Base-by-base conservation (phyloP, 2,113 vertebrate genomes). In the Alethe castanea region DNA sequence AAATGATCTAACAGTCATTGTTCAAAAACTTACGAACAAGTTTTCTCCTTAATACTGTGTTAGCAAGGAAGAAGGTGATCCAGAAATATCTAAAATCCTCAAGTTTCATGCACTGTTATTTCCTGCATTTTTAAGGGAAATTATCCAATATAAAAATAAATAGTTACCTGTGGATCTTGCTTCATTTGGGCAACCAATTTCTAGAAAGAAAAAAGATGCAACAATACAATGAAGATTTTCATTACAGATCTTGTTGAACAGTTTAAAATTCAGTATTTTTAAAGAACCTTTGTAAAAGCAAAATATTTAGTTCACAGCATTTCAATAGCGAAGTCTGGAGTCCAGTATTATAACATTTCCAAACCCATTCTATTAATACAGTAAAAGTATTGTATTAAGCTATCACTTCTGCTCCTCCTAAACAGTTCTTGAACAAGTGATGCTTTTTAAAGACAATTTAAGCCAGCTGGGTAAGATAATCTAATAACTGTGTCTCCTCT, bases 111-210 rank as follows among this genome's bases (percentile, higher is more conserved):
- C 69, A 96, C 20, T 47, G 19, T 74, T 53, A 95, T 29, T 95
- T 95, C 22, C 77, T 93, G 26, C 44, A 76, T 73, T 79, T 95
- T 94, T 78, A 96, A 88, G 54, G 33, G 33, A 91, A 83, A 54
- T n/a, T 26, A 64, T 72, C 20, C 22, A 81, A 53, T 25, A 85
- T 56, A 61, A 92, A 93, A 78, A 92, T 42, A 56, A 82, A 35
- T 88, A 93, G 92, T 98, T 98, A 99, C 99, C 99, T 99, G 99
- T 73, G 99, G 99, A 98, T 99, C 99, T 98, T 99, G 99, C 97
- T 99, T 99, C 99, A 99, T 99, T 97, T 99, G 99, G 96, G 99
- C 98, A 96, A 99, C 99, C 97, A 99, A 96, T 99, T 99, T 99
- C 99, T 99, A 85, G 82, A 90, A 95, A 97, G 78, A 93, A 93